These are phyloP conservation scores for Oreochromis aureus DNA, from an alignment of 2,113 vertebrate species.

Conservation along the genomic window DNA sequence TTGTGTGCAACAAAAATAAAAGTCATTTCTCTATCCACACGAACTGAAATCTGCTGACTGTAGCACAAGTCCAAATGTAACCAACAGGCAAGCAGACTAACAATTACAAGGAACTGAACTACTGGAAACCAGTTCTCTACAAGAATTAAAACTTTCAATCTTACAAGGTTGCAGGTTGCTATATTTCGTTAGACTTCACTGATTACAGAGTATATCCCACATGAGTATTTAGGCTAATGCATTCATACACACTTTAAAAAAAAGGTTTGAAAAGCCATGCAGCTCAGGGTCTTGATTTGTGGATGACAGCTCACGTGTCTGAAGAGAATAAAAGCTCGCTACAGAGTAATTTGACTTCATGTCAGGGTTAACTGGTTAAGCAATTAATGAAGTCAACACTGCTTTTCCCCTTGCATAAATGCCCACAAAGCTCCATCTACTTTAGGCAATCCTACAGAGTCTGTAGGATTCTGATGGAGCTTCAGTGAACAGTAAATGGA, in stretches of 20 bases:
- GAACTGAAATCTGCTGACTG: background rate
- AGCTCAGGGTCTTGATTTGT: background rate
- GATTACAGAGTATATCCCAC: background rate
- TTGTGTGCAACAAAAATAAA: background rate
- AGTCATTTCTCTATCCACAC: background rate
- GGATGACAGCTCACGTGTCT: background rate
- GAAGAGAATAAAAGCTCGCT: background rate
- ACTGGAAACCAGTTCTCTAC: background rate
- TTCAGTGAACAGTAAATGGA: background rate
- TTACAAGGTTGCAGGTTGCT: background rate
- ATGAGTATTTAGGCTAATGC: background rate
- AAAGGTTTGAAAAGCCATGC: background rate
- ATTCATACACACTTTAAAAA: background rate
- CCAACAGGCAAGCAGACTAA: background rate
- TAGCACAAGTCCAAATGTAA: background rate
- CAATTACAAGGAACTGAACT: background rate
- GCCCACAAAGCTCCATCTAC: background rate
- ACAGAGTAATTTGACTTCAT: background rate
- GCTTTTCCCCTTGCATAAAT: background rate
- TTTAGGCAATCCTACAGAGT: background rate
- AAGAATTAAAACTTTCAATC: background rate
- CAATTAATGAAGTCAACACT: background rate
- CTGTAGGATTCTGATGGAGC: background rate
- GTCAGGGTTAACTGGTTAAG: background rate
- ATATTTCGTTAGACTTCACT: background rate